Base-by-base conservation (phyloP, 2,888 invertebrate genomes). In the Eudasyphora cyanicolor region DNA sequence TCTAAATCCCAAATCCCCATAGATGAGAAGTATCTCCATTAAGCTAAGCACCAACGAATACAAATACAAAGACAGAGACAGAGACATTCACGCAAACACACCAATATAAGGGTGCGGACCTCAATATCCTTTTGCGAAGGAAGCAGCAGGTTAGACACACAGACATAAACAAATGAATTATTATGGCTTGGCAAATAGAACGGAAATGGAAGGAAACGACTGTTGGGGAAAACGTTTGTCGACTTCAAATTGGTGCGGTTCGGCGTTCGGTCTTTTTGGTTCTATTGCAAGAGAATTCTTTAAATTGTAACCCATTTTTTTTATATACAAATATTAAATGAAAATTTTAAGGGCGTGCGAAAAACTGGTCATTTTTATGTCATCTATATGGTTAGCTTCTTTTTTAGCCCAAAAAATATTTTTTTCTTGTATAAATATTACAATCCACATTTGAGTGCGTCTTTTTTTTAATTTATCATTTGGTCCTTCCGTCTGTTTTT, bases 111-210 rank as follows among this genome's bases (percentile, higher is more conserved):
- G 5, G 14, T 17, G 29, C 51, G 60, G 70, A 84, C 84, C 84
- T 80, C 81, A 81, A 78, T 80, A 78, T 81, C 75, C 80, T 78
- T 71, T 42, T 57, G 42, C 62, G 6, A 60, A 80, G 84, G 84
- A 78, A 78, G 76, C 76, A 78, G 71, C 77, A 57, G 78, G 64
- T 78, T 78, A 49, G 35, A 49, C 42, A 60, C 71, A 75, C n/a
- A 71, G 54, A 24, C 27, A 69, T 60, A 49, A 49, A 67, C 35
- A 70, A 17, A 62, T 32, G 19, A n/a, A 42, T 57, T 51, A 51
- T 51, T 8, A 51, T 24, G 51, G 21, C 51, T 10, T 8, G 24
- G 27, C 57, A 57, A 57, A 27, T 27, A 24, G 45, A 57, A 27
- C 57, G 57, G 57, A 57, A 57, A 57, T 57, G 14, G 24, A 49